A percentile compares a stretch with the other conserved stretches of the same genome.
phyloP scores from a whole-genome alignment of 2,113 vertebrate species.

The Gavialis gangeticus region DNA sequence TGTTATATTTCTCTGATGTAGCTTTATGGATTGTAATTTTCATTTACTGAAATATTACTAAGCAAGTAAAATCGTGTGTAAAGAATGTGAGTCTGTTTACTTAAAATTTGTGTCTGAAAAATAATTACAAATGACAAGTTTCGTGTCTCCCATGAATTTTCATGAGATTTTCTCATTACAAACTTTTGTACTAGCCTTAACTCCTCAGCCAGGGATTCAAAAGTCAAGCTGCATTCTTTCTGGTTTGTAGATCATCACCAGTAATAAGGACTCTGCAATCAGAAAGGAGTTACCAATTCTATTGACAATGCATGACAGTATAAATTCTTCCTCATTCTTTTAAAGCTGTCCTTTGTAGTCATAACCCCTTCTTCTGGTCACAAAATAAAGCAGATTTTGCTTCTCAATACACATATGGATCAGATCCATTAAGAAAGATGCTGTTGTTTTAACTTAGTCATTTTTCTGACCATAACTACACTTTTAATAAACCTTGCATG shows the following conservation, averaged over 20 bases:
- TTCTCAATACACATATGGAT: background rate
- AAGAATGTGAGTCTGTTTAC: accelerated
- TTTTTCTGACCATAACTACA: slow-evolving; percentile 5
- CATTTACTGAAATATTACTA: background rate
- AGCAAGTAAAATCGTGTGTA: background rate
- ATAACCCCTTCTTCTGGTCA: accelerated
- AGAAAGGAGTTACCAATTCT: background rate
- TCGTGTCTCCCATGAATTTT: background rate
- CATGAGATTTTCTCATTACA: background rate
- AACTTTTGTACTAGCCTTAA: background rate
- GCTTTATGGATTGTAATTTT: background rate
- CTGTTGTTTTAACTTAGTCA: background rate
- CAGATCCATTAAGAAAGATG: background rate
- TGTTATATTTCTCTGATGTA: background rate
- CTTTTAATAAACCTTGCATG: background rate
- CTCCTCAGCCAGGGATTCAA: accelerated
- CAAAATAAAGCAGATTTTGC: background rate
- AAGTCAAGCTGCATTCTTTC: background rate
- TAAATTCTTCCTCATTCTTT: background rate
- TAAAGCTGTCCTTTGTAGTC: background rate
- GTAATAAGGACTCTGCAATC: background rate
- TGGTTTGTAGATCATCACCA: background rate
- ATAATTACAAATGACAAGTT: background rate
- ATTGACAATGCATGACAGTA: background rate
- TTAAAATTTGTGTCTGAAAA: background rate